Conservation (phyloP, 2,888 invertebrate species). For the Disparrhopalites patrizii region DNA sequence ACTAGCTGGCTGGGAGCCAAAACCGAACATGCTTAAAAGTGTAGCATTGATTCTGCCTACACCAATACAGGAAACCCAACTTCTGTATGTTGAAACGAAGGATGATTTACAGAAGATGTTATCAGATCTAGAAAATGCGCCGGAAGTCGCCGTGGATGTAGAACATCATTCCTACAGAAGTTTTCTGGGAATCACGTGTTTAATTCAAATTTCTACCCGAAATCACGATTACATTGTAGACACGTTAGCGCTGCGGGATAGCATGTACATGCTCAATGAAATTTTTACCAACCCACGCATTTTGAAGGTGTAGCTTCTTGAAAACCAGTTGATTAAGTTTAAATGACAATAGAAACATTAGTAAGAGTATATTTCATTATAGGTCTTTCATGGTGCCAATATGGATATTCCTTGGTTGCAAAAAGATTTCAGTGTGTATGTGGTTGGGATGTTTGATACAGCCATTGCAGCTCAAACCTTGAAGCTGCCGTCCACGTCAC, state of each 20-base stretch:
- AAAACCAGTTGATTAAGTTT: no score
- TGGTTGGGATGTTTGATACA: slow-evolving; percentile 97
- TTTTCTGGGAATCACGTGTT: slow-evolving; percentile 90
- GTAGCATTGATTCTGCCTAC: slow-evolving; percentile 54
- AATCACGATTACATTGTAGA: slow-evolving; percentile 84
- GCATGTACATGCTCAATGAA: slow-evolving; percentile 77
- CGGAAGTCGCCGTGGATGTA: slow-evolving; percentile 48
- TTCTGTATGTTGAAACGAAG: slow-evolving; percentile 65
- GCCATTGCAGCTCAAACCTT: slow-evolving; percentile 77
- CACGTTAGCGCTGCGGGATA: slow-evolving; percentile 73
- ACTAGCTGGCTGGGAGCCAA: slow-evolving; percentile 66
- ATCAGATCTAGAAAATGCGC: slow-evolving; percentile 57
- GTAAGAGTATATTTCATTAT: slow-evolving; percentile 24
- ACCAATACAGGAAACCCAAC: slow-evolving; percentile 61
- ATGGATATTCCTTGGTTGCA: slow-evolving; percentile 90
- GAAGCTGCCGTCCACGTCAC: slow-evolving; percentile 65
- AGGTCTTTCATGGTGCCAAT: slow-evolving; percentile 90
- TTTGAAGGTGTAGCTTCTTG: slow-evolving; percentile 65
- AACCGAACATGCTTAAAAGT: slow-evolving; percentile 54
- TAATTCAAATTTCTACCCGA: slow-evolving; percentile 87
- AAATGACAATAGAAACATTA: no score
- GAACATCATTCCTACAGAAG: slow-evolving; percentile 86
- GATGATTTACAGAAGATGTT: slow-evolving; percentile 64
- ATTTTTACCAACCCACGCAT: slow-evolving; percentile 84
- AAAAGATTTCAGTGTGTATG: slow-evolving; percentile 86